These are phyloP conservation scores for Cromileptes altivelis DNA, from an alignment of 2,113 vertebrate species.

Conservation along the genomic window DNA sequence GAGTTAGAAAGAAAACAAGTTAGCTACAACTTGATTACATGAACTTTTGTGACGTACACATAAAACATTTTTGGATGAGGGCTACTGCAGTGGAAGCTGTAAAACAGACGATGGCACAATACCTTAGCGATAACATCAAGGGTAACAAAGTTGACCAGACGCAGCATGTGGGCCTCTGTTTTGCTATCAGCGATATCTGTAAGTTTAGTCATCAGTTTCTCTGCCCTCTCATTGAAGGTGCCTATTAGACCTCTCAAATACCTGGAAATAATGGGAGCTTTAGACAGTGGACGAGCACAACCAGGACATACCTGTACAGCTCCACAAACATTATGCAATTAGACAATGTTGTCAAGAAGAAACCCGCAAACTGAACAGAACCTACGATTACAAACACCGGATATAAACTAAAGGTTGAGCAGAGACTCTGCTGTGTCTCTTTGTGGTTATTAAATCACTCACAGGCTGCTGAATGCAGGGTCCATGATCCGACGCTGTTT, in stretches of 20 bases:
- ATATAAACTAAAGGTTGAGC: not conserved
- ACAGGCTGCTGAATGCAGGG: slow-evolving; percentile 91
- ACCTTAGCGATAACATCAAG: slow-evolving; percentile 83
- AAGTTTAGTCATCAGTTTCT: slow-evolving; percentile 79
- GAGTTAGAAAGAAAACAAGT: not conserved
- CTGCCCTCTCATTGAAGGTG: slow-evolving; percentile 81
- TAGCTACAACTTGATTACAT: not conserved
- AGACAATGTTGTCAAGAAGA: no score
- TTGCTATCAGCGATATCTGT: slow-evolving; percentile 60
- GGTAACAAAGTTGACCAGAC: slow-evolving; percentile 77
- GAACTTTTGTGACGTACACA: not conserved
- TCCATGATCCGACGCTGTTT: slow-evolving; percentile 93
- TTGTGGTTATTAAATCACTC: no score
- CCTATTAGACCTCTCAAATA: slow-evolving; percentile 79
- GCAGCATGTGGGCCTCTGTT: slow-evolving; percentile 68
- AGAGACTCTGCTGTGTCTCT: no score
- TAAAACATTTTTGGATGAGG: not conserved
- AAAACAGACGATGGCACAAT: not conserved
- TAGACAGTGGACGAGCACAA: not conserved
- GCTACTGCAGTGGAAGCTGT: not conserved
- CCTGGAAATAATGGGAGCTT: slow-evolving; percentile 54
- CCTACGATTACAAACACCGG: not conserved
- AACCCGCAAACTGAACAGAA: not conserved
- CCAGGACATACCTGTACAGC: not conserved
- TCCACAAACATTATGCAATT: not conserved